phyloP scores from a whole-genome alignment of 2,888 invertebrate genomes.

The Lepidocyrtinus sp. region DNA sequence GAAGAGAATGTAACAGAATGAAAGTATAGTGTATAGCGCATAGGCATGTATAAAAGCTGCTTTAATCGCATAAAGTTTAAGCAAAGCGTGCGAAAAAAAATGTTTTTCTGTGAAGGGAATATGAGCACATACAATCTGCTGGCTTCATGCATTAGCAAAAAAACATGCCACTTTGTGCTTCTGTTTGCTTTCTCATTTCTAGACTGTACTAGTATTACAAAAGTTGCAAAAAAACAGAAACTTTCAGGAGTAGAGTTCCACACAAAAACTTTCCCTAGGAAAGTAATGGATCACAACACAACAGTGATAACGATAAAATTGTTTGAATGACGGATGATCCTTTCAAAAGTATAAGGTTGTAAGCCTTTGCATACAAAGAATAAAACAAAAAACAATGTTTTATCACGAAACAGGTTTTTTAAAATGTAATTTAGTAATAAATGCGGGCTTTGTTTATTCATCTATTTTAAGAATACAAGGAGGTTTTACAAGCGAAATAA shows the following conservation, averaged over 20 bases:
- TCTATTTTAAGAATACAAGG: background rate
- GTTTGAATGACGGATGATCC: slow-evolving; percentile 16
- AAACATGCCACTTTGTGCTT: slow-evolving; percentile 10
- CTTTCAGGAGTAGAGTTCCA: background rate
- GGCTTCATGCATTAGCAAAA: background rate
- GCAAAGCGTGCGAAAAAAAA: slow-evolving; percentile 44
- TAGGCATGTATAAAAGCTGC: slow-evolving; percentile 24
- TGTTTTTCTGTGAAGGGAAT: background rate
- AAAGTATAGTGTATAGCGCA: background rate
- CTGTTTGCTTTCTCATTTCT: slow-evolving; percentile 6
- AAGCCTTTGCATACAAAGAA: background rate
- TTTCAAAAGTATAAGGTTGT: background rate
- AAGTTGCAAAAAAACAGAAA: background rate
- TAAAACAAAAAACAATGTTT: background rate
- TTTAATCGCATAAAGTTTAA: slow-evolving; percentile 38
- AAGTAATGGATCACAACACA: background rate
- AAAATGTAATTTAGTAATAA: background rate
- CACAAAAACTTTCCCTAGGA: slow-evolving; percentile 4
- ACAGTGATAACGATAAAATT: slow-evolving; percentile 5
- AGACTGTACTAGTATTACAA: background rate
- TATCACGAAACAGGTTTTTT: background rate
- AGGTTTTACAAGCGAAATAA: no score
- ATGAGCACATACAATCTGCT: background rate
- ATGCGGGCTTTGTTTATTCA: background rate
- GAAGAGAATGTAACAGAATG: slow-evolving; percentile 4